A percentile compares a stretch with the other conserved stretches of the same genome.
Conservation (phyloP, 2,797 vertebrate genomes). For the Mycteria americana region DNA sequence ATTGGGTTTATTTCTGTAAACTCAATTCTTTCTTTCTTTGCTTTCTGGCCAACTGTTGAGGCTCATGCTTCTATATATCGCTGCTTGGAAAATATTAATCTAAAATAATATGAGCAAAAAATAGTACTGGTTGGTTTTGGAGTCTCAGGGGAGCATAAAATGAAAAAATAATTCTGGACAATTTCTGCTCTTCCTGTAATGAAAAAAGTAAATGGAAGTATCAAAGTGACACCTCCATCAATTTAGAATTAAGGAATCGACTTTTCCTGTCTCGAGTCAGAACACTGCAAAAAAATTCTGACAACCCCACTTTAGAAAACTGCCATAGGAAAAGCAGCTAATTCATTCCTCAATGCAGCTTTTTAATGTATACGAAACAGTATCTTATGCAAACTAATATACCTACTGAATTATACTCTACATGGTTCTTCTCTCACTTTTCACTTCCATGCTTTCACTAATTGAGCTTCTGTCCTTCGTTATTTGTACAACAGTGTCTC, state of each 20-base stretch:
- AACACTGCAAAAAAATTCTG: constrained; percentile 35
- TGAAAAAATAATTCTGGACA: constrained; percentile 17
- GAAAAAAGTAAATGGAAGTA: constrained; percentile 45
- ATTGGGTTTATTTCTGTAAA: background rate
- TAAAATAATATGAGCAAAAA: background rate
- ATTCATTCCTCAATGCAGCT: background rate
- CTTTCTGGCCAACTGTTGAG: background rate
- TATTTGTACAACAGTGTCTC: constrained; percentile 32
- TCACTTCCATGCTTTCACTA: background rate
- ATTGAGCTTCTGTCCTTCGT: constrained; percentile 15
- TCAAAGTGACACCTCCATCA: constrained; percentile 32
- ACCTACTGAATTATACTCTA: background rate
- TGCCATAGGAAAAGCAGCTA: background rate
- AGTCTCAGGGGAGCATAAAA: background rate
- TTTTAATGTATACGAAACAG: background rate
- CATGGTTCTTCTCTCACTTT: constrained; percentile 6
- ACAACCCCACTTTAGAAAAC: constrained; percentile 33
- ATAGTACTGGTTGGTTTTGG: background rate
- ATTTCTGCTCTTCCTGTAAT: constrained; percentile 18
- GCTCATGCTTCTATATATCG: background rate
- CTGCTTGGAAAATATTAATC: background rate
- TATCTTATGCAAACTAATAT: background rate
- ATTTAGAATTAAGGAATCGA: constrained; percentile 48
- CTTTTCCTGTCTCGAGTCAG: background rate
- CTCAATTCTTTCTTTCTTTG: background rate